A percentile compares a stretch with the other conserved stretches of the same genome.
Conservation (phyloP, 1,140 invertebrate species). For the Cyrtorhinus lividipennis region DNA sequence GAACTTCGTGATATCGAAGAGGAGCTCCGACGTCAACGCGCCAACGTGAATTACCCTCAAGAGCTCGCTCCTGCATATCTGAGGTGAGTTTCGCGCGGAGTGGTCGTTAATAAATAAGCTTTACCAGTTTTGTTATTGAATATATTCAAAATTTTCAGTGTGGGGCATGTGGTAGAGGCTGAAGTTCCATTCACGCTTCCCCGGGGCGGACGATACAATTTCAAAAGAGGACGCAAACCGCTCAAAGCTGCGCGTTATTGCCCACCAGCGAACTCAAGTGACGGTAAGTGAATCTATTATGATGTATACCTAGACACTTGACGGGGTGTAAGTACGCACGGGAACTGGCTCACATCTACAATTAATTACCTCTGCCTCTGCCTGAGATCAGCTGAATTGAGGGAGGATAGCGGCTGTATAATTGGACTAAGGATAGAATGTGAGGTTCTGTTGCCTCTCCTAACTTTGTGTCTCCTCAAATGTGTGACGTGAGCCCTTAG, state of each 20-base stretch:
- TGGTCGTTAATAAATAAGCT: too few relatives aligned
- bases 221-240: conserved; percentile 34
- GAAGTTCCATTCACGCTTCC: conserved; percentile 63
- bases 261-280: conserved; percentile 68
- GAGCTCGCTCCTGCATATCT: background rate
- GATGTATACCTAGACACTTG: too few relatives aligned
- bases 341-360: too few relatives aligned
- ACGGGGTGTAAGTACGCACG: too few relatives aligned
- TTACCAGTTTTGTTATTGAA: background rate
- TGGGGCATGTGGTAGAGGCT: conserved; percentile 49
- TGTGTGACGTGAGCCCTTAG: too few relatives aligned
- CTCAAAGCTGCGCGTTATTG: conserved; percentile 45
- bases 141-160: conserved; percentile 13
- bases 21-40: conserved; percentile 61
- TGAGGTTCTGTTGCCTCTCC: too few relatives aligned
- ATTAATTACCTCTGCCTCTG: too few relatives aligned
- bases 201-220: conserved; percentile 51
- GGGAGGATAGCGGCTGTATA: too few relatives aligned
- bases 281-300: too few relatives aligned
- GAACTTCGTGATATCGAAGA: conserved; percentile 64
- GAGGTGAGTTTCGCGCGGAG: conserved; percentile 26
- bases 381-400: too few relatives aligned
- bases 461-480: too few relatives aligned
- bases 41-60: background rate
- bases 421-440: too few relatives aligned